phyloP scores from a whole-genome alignment of 53 echinoderm and acorn worm species.

The Glandiceps talaboti region DNA sequence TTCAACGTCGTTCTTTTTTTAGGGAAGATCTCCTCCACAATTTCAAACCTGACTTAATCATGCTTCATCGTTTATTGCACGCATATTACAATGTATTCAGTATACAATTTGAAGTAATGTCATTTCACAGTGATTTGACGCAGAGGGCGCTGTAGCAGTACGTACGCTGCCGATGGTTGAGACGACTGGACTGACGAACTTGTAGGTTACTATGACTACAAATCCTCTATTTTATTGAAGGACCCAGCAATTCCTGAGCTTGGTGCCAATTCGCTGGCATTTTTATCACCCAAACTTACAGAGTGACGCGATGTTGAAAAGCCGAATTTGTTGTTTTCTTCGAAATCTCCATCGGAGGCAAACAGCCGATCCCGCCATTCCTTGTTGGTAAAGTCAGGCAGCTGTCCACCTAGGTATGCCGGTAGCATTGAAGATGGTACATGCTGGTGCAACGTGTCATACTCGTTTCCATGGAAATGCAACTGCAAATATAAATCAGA shows the following conservation, averaged over 20 bases:
- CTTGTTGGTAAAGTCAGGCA: conserved; percentile 41
- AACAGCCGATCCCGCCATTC: conserved; percentile 56
- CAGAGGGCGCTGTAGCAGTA: no score
- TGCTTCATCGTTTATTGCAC: no score
- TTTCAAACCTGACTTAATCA: no score
- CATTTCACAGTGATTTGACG: no score
- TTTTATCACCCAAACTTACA: not conserved
- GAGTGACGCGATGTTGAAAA: not conserved
- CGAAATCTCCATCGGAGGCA: conserved; percentile 29
- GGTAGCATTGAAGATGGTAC: conserved; percentile 62
- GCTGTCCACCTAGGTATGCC: conserved; percentile 45
- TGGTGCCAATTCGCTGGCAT: not conserved
- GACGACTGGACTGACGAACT: no score
- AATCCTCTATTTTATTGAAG: no score
- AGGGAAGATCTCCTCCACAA: no score
- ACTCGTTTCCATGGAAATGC: conserved; percentile 55
- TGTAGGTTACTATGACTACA: no score
- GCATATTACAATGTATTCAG: no score
- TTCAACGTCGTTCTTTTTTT: no score
- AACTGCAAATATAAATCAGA: conserved; percentile 28
- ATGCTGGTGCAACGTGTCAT: conserved; percentile 39
- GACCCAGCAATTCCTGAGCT: not conserved
- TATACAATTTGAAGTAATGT: no score
- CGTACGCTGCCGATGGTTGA: no score
- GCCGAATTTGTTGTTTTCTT: not conserved